phyloP scores from a whole-genome alignment of 2,113 vertebrate genomes.

The Cryptomyrus ogoouensis region DNA sequence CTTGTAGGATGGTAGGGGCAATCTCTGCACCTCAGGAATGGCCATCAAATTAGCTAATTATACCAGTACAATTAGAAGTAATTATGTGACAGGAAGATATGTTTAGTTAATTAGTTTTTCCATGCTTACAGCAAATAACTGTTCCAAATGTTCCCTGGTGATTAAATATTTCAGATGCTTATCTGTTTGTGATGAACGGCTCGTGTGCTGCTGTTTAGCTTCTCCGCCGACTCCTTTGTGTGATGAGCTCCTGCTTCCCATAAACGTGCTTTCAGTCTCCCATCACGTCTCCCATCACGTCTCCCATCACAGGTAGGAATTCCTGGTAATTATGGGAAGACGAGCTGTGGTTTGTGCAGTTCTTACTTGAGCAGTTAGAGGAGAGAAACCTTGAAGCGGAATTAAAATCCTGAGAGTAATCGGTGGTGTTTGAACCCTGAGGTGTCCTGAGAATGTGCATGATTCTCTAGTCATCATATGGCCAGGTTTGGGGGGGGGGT shows the following conservation, averaged over 20 bases:
- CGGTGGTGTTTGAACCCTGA: background rate
- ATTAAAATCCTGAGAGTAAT: background rate
- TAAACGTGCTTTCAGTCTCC: background rate
- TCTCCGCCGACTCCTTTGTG: background rate
- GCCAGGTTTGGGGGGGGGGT: background rate
- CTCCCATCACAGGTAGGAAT: background rate
- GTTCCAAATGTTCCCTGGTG: slow-evolving; percentile 80
- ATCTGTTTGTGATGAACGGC: slow-evolving; percentile 75
- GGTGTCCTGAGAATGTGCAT: background rate
- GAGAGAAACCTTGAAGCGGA: background rate
- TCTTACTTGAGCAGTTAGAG: background rate
- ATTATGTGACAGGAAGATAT: slow-evolving; percentile 86
- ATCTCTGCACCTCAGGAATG: slow-evolving; percentile 85
- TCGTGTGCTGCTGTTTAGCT: slow-evolving; percentile 74
- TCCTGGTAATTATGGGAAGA: background rate
- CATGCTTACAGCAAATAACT: slow-evolving; percentile 80
- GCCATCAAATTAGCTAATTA: slow-evolving; percentile 91
- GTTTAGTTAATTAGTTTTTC: slow-evolving; percentile 86
- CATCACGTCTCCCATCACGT: background rate
- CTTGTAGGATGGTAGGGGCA: slow-evolving; percentile 66
- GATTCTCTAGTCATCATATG: background rate
- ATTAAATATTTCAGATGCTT: slow-evolving; percentile 84
- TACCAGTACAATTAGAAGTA: slow-evolving; percentile 86
- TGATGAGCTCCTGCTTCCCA: background rate
- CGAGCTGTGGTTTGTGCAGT: background rate